Conservation (phyloP, 2,797 vertebrate species). For the Orestias chungarensis region DNA sequence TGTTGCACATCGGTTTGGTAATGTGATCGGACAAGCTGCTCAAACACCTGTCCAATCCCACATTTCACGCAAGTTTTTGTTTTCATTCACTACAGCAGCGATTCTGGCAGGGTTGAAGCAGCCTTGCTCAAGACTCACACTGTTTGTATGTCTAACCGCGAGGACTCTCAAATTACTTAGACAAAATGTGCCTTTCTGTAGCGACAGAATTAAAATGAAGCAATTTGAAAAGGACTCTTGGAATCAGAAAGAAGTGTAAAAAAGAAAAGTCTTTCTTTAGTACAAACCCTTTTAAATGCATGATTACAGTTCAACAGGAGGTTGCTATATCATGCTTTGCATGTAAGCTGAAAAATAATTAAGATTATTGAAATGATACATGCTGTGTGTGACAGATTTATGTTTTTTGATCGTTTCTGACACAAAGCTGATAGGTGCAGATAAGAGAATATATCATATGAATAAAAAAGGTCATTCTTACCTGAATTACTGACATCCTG, state of each 20-base stretch:
- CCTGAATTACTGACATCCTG: constrained; percentile 99
- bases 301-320: constrained; percentile 23
- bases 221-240: constrained; percentile 48
- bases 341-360: constrained; percentile 25
- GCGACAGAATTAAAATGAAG: constrained; percentile 43
- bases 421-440: constrained; percentile 58
- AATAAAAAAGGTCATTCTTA: constrained; percentile 80
- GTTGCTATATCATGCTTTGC: constrained; percentile 44
- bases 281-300: constrained; percentile 41
- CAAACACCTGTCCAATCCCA: constrained; percentile 82
- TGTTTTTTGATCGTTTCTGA: constrained; percentile 60
- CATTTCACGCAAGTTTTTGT: constrained; percentile 77
- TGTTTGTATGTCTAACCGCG: constrained; percentile 75
- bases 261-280: constrained; percentile 16
- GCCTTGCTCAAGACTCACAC: constrained; percentile 78
- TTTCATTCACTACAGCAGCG: constrained; percentile 77
- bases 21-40: constrained; percentile 82
- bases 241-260: constrained; percentile 25
- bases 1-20: constrained; percentile 81
- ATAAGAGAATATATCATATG: constrained; percentile 73
- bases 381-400: constrained; percentile 47
- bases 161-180: constrained; percentile 69
- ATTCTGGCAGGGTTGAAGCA: constrained; percentile 77
- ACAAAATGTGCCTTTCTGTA: constrained; percentile 73
- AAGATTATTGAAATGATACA: constrained; percentile 60